Evolutionary conservation across 2,888 invertebrate genomes (phyloP).

Genomic region (Willowsia nigromaculata): DNA sequence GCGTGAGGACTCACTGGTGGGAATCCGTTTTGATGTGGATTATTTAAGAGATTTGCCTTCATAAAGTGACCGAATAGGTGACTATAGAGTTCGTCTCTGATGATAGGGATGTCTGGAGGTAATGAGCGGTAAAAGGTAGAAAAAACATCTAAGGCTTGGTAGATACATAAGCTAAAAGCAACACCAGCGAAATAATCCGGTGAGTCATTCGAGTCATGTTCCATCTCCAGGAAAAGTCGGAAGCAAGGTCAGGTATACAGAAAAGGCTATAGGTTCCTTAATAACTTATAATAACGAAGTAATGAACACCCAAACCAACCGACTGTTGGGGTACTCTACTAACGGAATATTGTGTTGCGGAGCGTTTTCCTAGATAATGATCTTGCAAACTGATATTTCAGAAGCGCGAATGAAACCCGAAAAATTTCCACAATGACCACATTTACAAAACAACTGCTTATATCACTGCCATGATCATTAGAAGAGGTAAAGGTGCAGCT

Average conservation of each 20-base stretch:
- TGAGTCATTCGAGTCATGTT: background rate
- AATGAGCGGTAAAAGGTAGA: background rate
- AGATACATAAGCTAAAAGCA: background rate
- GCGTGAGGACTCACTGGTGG: background rate
- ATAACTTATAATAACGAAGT: background rate
- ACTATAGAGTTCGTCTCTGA: background rate
- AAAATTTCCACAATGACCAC: background rate
- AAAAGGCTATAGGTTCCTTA: background rate
- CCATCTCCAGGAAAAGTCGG: background rate
- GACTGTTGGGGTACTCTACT: background rate
- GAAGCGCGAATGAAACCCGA: background rate
- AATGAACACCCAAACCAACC: background rate
- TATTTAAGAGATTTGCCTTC: background rate
- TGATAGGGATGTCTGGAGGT: background rate
- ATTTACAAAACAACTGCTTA: background rate
- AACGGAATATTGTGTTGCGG: background rate
- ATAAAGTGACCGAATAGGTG: background rate
- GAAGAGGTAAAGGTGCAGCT: background rate
- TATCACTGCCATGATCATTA: background rate
- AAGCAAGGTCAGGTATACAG: conserved; percentile 14
- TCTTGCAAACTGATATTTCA: conserved; percentile 21
- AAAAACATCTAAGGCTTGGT: background rate
- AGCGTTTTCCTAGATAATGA: conserved; percentile 9
- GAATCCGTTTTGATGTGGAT: conserved; percentile 1
- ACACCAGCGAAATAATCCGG: background rate